These are phyloP conservation scores for Oreotrochilus melanogaster DNA, from an alignment of 2,113 vertebrate genomes.

Conservation along the genomic window DNA sequence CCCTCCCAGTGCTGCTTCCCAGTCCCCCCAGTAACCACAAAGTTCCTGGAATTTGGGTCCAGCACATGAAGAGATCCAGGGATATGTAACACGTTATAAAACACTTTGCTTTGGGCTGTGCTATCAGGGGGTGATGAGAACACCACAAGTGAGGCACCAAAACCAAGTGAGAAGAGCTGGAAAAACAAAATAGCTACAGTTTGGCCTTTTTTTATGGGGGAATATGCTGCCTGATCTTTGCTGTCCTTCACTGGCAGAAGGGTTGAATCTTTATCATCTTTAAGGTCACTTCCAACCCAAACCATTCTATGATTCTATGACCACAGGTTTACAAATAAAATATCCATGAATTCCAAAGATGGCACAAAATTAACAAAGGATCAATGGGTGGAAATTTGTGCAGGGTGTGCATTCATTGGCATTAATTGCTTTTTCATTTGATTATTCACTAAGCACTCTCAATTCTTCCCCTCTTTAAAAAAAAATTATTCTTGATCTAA, in stretches of 20 bases:
- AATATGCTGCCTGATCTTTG: neutral
- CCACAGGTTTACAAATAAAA: neutral
- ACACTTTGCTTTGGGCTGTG: neutral
- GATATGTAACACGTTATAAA: neutral
- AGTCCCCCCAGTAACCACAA: constrained; percentile 8
- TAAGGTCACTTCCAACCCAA: too few species aligned
- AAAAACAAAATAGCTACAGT: neutral
- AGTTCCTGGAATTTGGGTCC: neutral
- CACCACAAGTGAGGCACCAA: neutral
- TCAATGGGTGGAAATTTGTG: constrained; percentile 14
- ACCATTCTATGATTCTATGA: neutral
- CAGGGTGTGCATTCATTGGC: neutral
- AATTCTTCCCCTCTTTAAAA: constrained; percentile 23
- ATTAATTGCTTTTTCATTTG: constrained; percentile 49
- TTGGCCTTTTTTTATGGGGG: neutral
- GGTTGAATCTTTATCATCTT: too few species aligned
- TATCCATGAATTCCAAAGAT: neutral
- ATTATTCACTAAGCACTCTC: constrained; percentile 33
- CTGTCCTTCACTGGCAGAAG: neutral
- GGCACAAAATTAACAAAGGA: constrained; percentile 10
- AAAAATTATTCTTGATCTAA: constrained; percentile 18
- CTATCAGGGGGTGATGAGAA: neutral
- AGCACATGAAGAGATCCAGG: neutral
- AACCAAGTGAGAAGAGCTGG: neutral
- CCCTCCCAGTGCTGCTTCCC: neutral